phyloP scores from a whole-genome alignment of 2,797 vertebrate species.

The Meda fulgida region DNA sequence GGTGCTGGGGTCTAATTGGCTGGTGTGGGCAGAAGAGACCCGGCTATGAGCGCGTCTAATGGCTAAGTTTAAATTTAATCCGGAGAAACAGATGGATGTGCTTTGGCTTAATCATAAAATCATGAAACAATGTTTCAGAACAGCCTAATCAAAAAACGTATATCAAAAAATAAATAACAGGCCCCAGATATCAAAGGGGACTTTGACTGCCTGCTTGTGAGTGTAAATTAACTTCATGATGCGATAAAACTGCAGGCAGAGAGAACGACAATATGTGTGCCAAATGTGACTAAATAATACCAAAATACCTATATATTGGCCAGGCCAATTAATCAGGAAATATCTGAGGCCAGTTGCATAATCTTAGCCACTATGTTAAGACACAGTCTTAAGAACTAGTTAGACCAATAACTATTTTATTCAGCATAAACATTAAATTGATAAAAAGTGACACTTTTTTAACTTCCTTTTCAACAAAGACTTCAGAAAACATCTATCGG shows the following conservation, averaged over 20 bases:
- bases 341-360: not conserved
- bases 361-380: no score
- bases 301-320: not conserved
- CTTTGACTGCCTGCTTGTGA: slow-evolving; percentile 35
- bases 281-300: slow-evolving; percentile 18
- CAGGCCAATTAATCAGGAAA: not conserved
- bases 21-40: slow-evolving; percentile 51
- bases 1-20: slow-evolving; percentile 74
- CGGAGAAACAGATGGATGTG: slow-evolving; percentile 76
- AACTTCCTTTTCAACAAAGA: no score
- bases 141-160: slow-evolving; percentile 53
- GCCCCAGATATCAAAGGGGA: slow-evolving; percentile 51
- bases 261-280: slow-evolving; percentile 5
- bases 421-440: not conserved
- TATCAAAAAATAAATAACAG: slow-evolving; percentile 10
- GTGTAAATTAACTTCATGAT: slow-evolving; percentile 43
- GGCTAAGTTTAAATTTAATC: slow-evolving; percentile 65
- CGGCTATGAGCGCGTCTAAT: slow-evolving; percentile 60
- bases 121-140: slow-evolving; percentile 69
- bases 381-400: no score
- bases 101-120: slow-evolving; percentile 71
- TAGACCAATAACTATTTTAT: not conserved
- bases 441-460: not conserved
- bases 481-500: not conserved
- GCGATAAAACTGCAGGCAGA: slow-evolving; percentile 37